Base-by-base conservation (phyloP, 2,113 vertebrate genomes). In the Cairina moschata region DNA sequence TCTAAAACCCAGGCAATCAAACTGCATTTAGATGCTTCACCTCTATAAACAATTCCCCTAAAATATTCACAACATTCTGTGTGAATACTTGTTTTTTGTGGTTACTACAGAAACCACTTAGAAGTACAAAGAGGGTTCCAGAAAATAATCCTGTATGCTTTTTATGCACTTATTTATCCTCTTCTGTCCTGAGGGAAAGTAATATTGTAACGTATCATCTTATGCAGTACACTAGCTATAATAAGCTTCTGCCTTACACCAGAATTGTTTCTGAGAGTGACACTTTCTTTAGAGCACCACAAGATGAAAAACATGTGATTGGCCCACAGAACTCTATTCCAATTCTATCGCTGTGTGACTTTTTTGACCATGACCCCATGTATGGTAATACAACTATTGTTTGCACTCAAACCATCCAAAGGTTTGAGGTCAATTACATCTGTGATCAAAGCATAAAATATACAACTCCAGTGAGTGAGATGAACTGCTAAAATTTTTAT, bases 201-300 rank as follows among this genome's bases (percentile, higher is more conserved):
- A 91, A 86, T 14, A 25, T 17, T 69, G 15, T 77, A 52, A 93
- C 84, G 7, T 62, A 60, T 73, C 52, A 78, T 88, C 40, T 93
- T 55, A 93, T 8, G 94, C 55, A 90, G 54, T 38, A n/a, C 74
- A 71, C 67, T 67, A 96, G 50, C 16, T 87, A 94, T 95, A 88
- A 83, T 16, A 68, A 48, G 34, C 56, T 91, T 96, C 76, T 73
- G 13, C 75, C 25, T 59, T 36, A 88, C 17, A 94, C 34, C 48
- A 88, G 62, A 76, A 73, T 65, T 21, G 92, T 86, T 89, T 83
- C 81, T 90, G 88, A 97, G 81, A 84, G 74, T 87, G 29, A 8
- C 13, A 67, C 29, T 91, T 80, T 80, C 71, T 83, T 97, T 89
- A 88, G 29, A 90, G 25, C 13, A 89, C 13, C 29, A 77, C 42